Conservation (phyloP, 2,888 invertebrate genomes). For the Trichopria drosophilae region DNA sequence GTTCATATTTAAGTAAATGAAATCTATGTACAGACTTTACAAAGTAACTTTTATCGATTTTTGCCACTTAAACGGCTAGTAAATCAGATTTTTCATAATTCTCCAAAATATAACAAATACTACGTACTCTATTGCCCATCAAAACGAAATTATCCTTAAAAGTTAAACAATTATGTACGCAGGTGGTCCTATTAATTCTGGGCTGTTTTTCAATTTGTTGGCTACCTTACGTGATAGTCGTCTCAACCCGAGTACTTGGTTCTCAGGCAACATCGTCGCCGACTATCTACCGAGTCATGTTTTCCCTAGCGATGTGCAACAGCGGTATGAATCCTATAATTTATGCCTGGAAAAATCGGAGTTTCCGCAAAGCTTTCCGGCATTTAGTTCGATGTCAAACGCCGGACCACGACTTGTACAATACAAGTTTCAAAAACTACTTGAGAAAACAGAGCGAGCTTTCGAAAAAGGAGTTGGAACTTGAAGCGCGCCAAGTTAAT, state of each 20-base stretch:
- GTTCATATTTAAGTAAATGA: too few relatives aligned
- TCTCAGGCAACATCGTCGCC: slow-evolving; percentile 59
- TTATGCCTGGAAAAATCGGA: slow-evolving; percentile 83
- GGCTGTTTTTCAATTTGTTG: slow-evolving; percentile 81
- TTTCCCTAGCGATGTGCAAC: slow-evolving; percentile 76
- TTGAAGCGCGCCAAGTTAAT: too few relatives aligned
- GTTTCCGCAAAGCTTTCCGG: slow-evolving; percentile 73
- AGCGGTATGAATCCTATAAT: slow-evolving; percentile 81
- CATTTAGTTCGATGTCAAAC: slow-evolving; percentile 69
- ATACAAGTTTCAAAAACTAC: slow-evolving; percentile 50
- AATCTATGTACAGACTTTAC: too few relatives aligned
- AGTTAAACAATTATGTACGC: slow-evolving; percentile 47
- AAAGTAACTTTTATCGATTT: too few relatives aligned
- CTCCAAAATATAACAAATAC: too few relatives aligned
- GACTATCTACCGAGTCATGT: slow-evolving; percentile 67
- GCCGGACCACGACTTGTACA: slow-evolving; percentile 64
- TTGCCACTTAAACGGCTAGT: too few relatives aligned
- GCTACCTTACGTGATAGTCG: slow-evolving; percentile 77
- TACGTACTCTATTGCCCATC: too few relatives aligned
- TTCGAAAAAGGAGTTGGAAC: slow-evolving; percentile 23
- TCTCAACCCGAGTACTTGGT: slow-evolving; percentile 66
- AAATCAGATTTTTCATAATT: too few relatives aligned
- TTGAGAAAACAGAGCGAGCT: slow-evolving; percentile 38
- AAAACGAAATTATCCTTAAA: too few relatives aligned
- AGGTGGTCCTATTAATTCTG: slow-evolving; percentile 77